A percentile compares a stretch with the other conserved stretches of the same genome.
phyloP scores from a whole-genome alignment of 2,797 vertebrate genomes.

The Melanotaenia trifasciata region DNA sequence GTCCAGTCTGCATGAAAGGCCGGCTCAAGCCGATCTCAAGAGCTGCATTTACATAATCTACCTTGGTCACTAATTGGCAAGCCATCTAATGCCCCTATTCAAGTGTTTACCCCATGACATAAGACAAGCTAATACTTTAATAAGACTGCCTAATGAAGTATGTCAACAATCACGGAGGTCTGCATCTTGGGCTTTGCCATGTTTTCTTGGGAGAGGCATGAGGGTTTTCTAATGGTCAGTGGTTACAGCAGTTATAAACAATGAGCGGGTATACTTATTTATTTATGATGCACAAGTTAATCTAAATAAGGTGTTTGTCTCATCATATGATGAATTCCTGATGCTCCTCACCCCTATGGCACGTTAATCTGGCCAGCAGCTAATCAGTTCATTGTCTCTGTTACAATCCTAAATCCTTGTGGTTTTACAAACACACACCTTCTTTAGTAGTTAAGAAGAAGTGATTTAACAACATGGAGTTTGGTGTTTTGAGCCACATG shows the following conservation, averaged over 20 bases:
- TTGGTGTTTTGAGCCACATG: too few species aligned
- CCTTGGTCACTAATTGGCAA: constrained; percentile 51
- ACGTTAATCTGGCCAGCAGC: constrained; percentile 8
- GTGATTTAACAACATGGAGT: too few species aligned
- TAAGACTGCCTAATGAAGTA: constrained; percentile 57
- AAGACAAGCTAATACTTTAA: constrained; percentile 60
- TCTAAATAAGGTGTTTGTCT: constrained; percentile 32
- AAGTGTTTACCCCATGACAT: constrained; percentile 47
- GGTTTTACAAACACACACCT: constrained; percentile 44
- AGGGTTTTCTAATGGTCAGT: constrained; percentile 21
- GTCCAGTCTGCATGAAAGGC: constrained; percentile 29
- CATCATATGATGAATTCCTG: constrained; percentile 26
- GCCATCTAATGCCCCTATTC: constrained; percentile 39
- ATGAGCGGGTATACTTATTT: constrained; percentile 2
- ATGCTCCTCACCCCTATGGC: not conserved
- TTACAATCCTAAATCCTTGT: constrained; percentile 40
- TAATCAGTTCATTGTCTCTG: constrained; percentile 50
- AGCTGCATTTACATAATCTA: constrained; percentile 51
- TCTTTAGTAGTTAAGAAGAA: not conserved
- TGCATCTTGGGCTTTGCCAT: constrained; percentile 15
- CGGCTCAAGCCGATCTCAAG: constrained; percentile 51
- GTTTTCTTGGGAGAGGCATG: constrained; percentile 23
- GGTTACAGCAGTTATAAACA: constrained; percentile 31
- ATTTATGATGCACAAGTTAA: constrained; percentile 13
- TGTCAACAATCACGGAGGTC: constrained; percentile 44